phyloP scores from a whole-genome alignment of 1,140 invertebrate genomes.

The Zaprionus davidi region DNA sequence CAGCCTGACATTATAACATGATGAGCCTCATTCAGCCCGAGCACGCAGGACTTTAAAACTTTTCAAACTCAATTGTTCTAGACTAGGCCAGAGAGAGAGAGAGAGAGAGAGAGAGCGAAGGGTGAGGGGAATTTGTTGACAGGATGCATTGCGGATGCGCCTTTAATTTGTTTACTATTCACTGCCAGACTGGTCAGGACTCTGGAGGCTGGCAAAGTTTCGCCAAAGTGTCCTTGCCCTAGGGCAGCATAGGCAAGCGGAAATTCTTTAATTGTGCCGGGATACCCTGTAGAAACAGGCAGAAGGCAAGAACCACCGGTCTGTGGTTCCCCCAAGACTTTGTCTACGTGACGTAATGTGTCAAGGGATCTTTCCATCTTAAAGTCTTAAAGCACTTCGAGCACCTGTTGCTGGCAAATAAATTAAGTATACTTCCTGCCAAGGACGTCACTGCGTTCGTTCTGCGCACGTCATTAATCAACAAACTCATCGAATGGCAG shows the following conservation, averaged over 20 bases:
- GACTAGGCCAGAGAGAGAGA: slow-evolving; percentile 33
- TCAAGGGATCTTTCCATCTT: not conserved
- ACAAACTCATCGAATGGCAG: slow-evolving; percentile 27
- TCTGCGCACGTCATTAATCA: slow-evolving; percentile 57
- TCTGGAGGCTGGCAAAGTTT: slow-evolving; percentile 45
- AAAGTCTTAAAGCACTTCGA: not conserved
- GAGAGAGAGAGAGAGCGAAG: slow-evolving; percentile 16
- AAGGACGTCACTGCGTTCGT: slow-evolving; percentile 9
- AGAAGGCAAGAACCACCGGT: too few relatives aligned
- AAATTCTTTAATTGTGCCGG: slow-evolving; percentile 69
- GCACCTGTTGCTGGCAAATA: not conserved
- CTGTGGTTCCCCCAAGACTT: not conserved
- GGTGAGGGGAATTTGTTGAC: slow-evolving; percentile 66
- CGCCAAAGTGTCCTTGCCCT: slow-evolving; percentile 19
- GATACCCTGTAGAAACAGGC: slow-evolving; percentile 4
- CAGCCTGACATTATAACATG: slow-evolving; percentile 72
- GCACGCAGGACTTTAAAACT: slow-evolving; percentile 24
- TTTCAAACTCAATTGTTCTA: slow-evolving; percentile 68
- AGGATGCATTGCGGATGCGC: slow-evolving; percentile 70
- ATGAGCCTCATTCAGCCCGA: slow-evolving; percentile 71
- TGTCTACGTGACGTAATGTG: not conserved
- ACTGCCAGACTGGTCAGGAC: slow-evolving; percentile 8
- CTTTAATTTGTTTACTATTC: slow-evolving; percentile 70
- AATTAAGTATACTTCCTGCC: not conserved
- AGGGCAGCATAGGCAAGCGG: slow-evolving; percentile 31